Base-by-base conservation (phyloP, 2,797 vertebrate species). In the Neosilurus mollespiculum region DNA sequence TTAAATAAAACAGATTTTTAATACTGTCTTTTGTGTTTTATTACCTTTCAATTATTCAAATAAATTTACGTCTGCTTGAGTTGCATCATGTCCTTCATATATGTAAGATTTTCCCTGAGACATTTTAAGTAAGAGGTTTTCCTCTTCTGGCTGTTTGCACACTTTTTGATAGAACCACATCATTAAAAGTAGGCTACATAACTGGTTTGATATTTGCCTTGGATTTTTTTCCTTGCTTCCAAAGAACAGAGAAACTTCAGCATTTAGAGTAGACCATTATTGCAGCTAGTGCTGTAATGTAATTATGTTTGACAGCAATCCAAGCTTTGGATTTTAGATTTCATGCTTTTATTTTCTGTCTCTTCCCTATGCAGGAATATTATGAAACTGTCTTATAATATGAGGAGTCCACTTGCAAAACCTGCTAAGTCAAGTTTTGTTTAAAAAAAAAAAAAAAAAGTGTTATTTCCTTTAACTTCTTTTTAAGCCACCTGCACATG, bases 171-270 rank as follows among this genome's bases (percentile, higher is more conserved):
- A 69, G 30, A 64, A 20, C 37, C 58, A 10, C 3, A 20, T 81
- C 61, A 43, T 54, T 59, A 53, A 34, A 56, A 66, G 66, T 80
- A 76, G 69, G 75, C 82, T 49, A 43, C 18, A 34, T 79, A 51
- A 37, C n/a, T 66, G 30, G 66, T 72, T 72, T 62, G 43, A 87
- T 92, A 91, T 94, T 93, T 91, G 88, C 69, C 75, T 84, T 75
- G 65, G 87, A 90, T n/a, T 86, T 90, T 89, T 92, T 90, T 91
- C 90, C 86, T 87, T 90, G 54, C 85, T 87, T 87, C 87, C 81
- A 78, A 90, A 90, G 86, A 65, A 80, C 14, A 24, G 22, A 59
- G 9, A 26, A 30, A 51, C 30, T 20, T 75, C n/a, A 73, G 26
- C 26, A n/a, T 54, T 54, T 14, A 67, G 24, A 9, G 34, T 20